Base-by-base conservation (phyloP, 2,888 invertebrate genomes). In the Exephanes ischioxanthus region DNA sequence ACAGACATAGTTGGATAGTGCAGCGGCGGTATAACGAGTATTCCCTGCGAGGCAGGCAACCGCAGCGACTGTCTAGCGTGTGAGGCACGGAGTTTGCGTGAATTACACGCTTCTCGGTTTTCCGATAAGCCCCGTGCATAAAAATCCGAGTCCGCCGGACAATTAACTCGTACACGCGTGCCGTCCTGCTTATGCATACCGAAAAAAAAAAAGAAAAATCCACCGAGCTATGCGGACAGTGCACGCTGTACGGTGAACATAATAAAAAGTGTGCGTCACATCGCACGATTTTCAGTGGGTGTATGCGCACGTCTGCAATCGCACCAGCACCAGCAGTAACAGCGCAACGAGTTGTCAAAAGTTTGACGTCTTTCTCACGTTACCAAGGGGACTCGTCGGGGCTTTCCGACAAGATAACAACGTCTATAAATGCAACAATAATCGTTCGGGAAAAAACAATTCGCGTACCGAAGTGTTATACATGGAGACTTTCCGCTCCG, bases 281-380 rank as follows among this genome's bases (percentile, higher is more conserved):
- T 33, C 33, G 61, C 16, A 63, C 61, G 6, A 6, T n/a, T 30
- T 63, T 63, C 61, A 63, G 61, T 70, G 51, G 26, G 26, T n/a
- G 26, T 70, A 30, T 26, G 73, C 73, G 73, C 73, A 61, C 30
- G 45, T 45, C 11, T 30, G 45, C 14, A 45, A 61, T 61, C 61
- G 30, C 45, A 63, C 30, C 61, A 30, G 16, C 53, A 53, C 19
- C 53, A 53, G 53, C 53, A 53, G n/a, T 19, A 71, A 33, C 37
- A 22, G 53, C 55, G 51, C 76, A 37, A 63, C n/a, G 58, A 78
- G 58, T 55, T 70, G 78, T 78, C 68, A 68, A 78, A 78, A 68
- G 68, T 68, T 53, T 78, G 68, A 55, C 77, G 66, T 77, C 67
- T 55, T 73, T 68, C 51, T 19, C 51, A 71, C 53, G 53, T 53